Conservation (phyloP, 2,797 vertebrate genomes). For the Pempheris klunzingeri region DNA sequence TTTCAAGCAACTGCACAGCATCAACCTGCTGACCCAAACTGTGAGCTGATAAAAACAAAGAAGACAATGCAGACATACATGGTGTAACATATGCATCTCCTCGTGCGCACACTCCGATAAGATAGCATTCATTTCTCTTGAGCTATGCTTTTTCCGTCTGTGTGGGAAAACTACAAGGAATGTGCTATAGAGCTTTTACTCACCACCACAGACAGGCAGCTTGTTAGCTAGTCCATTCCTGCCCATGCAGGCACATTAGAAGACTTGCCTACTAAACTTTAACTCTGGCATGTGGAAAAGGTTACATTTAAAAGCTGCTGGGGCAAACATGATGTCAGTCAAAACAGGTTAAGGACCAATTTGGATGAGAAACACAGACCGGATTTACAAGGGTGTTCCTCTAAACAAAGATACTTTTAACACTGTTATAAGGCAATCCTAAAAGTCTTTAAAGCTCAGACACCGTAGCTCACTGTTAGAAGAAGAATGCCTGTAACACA, state of each 20-base stretch:
- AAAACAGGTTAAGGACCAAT: conserved; percentile 55
- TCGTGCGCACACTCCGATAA: conserved; percentile 48
- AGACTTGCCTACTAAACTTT: conserved; percentile 59
- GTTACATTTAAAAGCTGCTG: conserved; percentile 64
- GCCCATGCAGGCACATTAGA: conserved; percentile 63
- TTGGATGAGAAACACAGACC: conserved; percentile 35
- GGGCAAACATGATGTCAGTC: conserved; percentile 64
- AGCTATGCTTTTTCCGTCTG: conserved; percentile 7
- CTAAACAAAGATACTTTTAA: conserved; percentile 54
- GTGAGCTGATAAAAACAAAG: conserved; percentile 34
- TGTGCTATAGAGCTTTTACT: conserved; percentile 45
- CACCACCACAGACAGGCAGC: conserved; percentile 38
- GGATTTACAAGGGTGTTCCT: conserved; percentile 36
- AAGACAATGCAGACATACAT: conserved; percentile 37
- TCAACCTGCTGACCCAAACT: conserved; percentile 43
- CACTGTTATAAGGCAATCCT: conserved; percentile 39
- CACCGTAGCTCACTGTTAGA: conserved; percentile 29
- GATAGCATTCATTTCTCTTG: conserved; percentile 55
- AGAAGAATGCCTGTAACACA: conserved; percentile 31
- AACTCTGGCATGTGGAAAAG: conserved; percentile 62
- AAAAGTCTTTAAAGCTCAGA: conserved; percentile 16
- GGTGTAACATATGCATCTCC: conserved; percentile 33
- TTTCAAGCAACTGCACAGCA: conserved; percentile 2
- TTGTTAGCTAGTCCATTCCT: conserved; percentile 61
- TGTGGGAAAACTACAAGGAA: conserved; percentile 62